Conservation (phyloP, 2,888 invertebrate genomes). For the Eurois occulta region DNA sequence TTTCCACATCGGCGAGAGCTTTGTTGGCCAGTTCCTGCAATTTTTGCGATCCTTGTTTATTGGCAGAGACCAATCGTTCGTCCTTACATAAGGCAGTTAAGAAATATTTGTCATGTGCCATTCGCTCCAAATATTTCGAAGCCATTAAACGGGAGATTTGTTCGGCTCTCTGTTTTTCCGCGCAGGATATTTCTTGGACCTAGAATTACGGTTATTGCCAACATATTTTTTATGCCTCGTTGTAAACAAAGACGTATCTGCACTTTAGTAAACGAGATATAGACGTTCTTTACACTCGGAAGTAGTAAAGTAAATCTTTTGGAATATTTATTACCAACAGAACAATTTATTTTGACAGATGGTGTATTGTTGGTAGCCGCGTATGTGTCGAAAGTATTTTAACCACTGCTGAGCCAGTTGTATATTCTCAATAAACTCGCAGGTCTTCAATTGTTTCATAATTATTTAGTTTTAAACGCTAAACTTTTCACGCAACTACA, state of each 20-base stretch:
- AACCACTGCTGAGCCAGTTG: not conserved
- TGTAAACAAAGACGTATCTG: conserved; percentile 62
- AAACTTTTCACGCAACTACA: not conserved
- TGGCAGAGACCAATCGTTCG: conserved; percentile 84
- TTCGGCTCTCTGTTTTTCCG: conserved; percentile 82
- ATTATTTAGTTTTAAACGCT: conserved; percentile 5
- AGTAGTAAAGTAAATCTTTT: conserved; percentile 46
- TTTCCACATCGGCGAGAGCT: conserved; percentile 83
- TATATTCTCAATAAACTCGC: not conserved
- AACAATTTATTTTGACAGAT: conserved; percentile 19
- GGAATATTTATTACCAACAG: conserved; percentile 23
- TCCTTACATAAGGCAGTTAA: conserved; percentile 84
- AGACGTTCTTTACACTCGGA: conserved; percentile 19
- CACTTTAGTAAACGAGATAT: conserved; percentile 53
- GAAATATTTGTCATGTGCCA: conserved; percentile 89
- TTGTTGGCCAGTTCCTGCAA: conserved; percentile 82
- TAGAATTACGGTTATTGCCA: conserved; percentile 72
- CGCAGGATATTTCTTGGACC: conserved; percentile 84
- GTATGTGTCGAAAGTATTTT: not conserved
- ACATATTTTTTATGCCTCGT: conserved; percentile 66
- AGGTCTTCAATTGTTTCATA: conserved; percentile 2
- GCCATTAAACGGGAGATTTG: conserved; percentile 86
- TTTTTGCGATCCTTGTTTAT: conserved; percentile 82
- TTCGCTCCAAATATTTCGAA: conserved; percentile 87
- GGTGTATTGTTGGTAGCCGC: not conserved